A percentile compares a stretch with the other conserved stretches of the same genome.
phyloP scores from a whole-genome alignment of 1,140 invertebrate genomes.

The Saccostrea cuccullata region DNA sequence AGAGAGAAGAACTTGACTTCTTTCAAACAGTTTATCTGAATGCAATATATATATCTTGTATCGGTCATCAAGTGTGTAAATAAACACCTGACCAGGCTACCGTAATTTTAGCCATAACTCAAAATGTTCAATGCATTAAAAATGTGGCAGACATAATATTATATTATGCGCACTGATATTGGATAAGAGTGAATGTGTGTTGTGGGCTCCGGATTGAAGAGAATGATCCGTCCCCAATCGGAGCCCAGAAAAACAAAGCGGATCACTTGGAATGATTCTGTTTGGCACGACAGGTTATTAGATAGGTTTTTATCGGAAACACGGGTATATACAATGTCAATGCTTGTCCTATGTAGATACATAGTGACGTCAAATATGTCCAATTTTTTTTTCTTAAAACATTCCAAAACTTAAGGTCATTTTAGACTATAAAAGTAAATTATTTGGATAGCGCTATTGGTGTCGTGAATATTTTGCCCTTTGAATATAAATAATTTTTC shows the following conservation, averaged over 20 bases:
- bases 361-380: conserved; percentile 14
- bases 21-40: conserved; percentile 33
- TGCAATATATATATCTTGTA: conserved; percentile 36
- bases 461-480: conserved; percentile 4
- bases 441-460: background rate
- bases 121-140: conserved; percentile 33
- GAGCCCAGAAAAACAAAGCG: background rate
- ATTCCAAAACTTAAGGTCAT: background rate
- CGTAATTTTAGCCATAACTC: conserved; percentile 3
- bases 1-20: conserved; percentile 10
- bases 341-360: background rate
- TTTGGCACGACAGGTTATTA: conserved; percentile 31
- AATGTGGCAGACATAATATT: background rate
- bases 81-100: background rate
- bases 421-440: conserved; percentile 5
- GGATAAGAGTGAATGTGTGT: background rate
- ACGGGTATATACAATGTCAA: conserved; percentile 27
- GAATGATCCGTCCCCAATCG: conserved; percentile 16
- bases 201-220: conserved; percentile 1
- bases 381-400: background rate
- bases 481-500: background rate
- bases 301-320: conserved; percentile 23
- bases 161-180: conserved; percentile 24
- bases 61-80: conserved; percentile 19
- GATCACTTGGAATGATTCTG: conserved; percentile 13